Conservation (phyloP, 1,140 invertebrate species). For the Brachionus calyciflorus region DNA sequence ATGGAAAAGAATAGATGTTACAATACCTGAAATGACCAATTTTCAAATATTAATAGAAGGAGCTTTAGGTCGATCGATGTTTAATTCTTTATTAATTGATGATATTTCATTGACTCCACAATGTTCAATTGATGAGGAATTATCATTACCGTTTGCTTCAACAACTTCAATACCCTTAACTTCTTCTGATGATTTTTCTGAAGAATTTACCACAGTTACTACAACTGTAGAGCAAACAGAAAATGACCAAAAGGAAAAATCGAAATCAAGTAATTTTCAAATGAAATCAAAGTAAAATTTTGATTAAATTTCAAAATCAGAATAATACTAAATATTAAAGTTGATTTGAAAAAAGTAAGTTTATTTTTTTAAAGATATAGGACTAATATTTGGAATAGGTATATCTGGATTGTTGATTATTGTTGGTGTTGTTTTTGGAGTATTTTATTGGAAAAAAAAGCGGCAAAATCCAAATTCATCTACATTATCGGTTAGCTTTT, state of each 20-base stretch:
- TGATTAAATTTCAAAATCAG: too few relatives aligned
- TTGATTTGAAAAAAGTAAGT: too few relatives aligned
- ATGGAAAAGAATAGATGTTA: slow-evolving; percentile 26
- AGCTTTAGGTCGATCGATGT: slow-evolving; percentile 66
- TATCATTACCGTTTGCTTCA: background rate
- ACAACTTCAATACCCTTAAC: background rate
- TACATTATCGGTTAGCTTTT: background rate
- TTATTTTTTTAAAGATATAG: background rate
- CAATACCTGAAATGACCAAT: background rate
- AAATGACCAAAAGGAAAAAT: background rate
- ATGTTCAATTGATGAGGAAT: slow-evolving; percentile 35
- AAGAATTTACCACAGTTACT: background rate
- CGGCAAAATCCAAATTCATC: background rate
- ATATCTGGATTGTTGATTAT: background rate
- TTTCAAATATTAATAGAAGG: slow-evolving; percentile 66
- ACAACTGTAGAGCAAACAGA: too few relatives aligned
- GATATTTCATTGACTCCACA: slow-evolving; percentile 57
- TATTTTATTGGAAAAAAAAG: slow-evolving; percentile 3
- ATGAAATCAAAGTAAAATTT: too few relatives aligned
- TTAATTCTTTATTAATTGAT: slow-evolving; percentile 58
- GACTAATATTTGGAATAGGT: background rate
- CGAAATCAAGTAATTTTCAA: background rate
- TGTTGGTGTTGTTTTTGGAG: background rate
- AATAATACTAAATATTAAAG: too few relatives aligned
- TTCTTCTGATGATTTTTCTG: background rate